These are phyloP conservation scores for Etia nguti DNA, from an alignment of 2,113 vertebrate genomes.

Conservation along the genomic window DNA sequence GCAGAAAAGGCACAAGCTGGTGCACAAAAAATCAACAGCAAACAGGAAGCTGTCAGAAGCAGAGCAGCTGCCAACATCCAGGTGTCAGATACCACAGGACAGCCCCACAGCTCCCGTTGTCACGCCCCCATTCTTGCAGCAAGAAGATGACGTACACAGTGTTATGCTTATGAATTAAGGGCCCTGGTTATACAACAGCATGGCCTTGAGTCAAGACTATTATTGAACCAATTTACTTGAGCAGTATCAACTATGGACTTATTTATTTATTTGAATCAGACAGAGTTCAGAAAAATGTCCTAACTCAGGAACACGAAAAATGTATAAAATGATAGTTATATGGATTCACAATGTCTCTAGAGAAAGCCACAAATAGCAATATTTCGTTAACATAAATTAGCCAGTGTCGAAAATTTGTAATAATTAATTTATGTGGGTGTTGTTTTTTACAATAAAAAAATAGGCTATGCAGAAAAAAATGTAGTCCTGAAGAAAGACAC, in stretches of 20 bases:
- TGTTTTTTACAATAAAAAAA: no score
- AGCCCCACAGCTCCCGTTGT: background rate
- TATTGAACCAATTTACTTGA: background rate
- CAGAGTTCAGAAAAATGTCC: background rate
- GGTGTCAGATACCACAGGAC: background rate
- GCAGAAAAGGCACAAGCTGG: background rate
- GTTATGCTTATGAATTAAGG: background rate
- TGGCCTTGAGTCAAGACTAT: background rate
- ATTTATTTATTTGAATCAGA: background rate
- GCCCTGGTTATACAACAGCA: background rate
- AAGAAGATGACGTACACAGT: fast-evolving
- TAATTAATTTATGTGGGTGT: background rate
- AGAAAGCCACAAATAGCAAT: background rate
- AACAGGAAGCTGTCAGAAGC: background rate
- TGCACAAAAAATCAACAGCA: background rate
- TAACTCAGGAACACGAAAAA: background rate
- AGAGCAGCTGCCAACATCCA: background rate
- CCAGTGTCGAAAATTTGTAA: background rate
- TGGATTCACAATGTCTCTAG: background rate
- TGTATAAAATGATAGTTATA: background rate
- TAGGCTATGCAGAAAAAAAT: no score
- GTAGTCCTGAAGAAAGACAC: no score
- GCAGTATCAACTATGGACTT: background rate
- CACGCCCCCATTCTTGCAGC: background rate
- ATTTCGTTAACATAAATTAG: background rate